Percentiles rank a stretch among this genome's conserved stretches.
Evolutionary conservation across 2,797 vertebrate species (phyloP).

Genomic region (Oceanodroma leucorhoa): DNA sequence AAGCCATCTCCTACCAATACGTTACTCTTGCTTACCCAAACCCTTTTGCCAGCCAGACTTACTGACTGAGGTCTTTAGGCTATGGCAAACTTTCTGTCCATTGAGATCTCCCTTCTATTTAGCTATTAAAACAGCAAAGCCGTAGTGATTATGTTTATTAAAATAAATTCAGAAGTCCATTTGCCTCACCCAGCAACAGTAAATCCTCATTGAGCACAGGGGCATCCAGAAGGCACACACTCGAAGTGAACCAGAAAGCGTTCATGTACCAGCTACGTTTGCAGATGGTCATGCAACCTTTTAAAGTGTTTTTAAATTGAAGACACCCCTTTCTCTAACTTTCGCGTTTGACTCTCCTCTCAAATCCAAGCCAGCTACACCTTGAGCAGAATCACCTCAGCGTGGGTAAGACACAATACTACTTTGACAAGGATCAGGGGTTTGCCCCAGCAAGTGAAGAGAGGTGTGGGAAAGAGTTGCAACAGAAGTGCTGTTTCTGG

Average conservation of each 20-base stretch:
- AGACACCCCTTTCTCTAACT: neutral
- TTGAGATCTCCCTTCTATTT: neutral
- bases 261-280: fast-evolving
- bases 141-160: neutral
- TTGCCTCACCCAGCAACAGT: neutral
- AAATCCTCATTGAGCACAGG: neutral
- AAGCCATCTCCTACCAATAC: neutral
- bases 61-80: neutral
- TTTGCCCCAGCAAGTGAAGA: neutral
- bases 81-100: neutral
- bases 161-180: neutral
- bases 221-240: neutral
- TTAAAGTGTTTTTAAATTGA: neutral
- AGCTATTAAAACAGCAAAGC: neutral
- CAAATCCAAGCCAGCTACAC: neutral
- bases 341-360: neutral
- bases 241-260: fast-evolving
- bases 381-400: neutral
- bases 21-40: neutral
- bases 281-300: neutral
- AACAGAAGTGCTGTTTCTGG: neutral
- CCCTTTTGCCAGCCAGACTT: neutral
- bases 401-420: fast-evolving
- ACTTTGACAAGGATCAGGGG: neutral
- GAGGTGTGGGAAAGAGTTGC: neutral